Evolutionary conservation across 1,140 invertebrate species (phyloP).

Genomic region (Papilio helenus): DNA sequence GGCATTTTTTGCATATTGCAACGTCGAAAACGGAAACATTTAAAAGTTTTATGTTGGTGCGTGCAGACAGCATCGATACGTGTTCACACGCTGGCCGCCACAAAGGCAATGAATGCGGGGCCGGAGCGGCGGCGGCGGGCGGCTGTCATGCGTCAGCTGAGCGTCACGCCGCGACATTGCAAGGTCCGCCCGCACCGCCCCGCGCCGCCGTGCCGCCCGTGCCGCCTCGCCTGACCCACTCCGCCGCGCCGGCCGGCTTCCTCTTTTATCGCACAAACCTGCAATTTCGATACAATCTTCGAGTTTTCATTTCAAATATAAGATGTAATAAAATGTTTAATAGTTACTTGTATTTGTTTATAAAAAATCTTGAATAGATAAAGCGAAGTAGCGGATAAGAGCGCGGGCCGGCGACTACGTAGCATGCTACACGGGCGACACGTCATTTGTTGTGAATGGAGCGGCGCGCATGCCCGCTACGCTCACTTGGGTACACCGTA

Average conservation of each 20-base stretch:
- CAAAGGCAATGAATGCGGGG: constrained; percentile 78
- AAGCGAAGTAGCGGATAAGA: background rate
- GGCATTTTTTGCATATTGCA: constrained; percentile 40
- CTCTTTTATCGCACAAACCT: background rate
- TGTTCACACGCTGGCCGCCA: constrained; percentile 66
- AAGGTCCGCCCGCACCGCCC: constrained; percentile 80
- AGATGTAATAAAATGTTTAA: background rate
- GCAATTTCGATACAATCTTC: background rate
- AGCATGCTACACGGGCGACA: constrained; percentile 48
- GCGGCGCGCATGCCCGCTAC: constrained; percentile 65
- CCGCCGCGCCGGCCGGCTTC: constrained; percentile 23
- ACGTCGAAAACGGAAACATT: constrained; percentile 46
- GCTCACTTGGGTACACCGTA: constrained; percentile 50
- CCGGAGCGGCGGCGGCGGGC: constrained; percentile 60
- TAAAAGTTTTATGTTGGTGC: constrained; percentile 43
- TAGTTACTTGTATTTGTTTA: background rate
- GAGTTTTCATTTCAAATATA: constrained; percentile 7
- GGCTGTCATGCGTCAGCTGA: constrained; percentile 77
- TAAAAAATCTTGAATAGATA: background rate
- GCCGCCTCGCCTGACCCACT: constrained; percentile 46
- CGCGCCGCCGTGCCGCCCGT: constrained; percentile 74
- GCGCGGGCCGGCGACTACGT: constrained; percentile 20
- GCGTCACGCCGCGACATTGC: constrained; percentile 83
- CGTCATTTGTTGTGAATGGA: constrained; percentile 70
- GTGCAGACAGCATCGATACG: constrained; percentile 58